These are phyloP conservation scores for Charanyca ferruginea DNA, from an alignment of 2,888 invertebrate species.

Conservation along the genomic window DNA sequence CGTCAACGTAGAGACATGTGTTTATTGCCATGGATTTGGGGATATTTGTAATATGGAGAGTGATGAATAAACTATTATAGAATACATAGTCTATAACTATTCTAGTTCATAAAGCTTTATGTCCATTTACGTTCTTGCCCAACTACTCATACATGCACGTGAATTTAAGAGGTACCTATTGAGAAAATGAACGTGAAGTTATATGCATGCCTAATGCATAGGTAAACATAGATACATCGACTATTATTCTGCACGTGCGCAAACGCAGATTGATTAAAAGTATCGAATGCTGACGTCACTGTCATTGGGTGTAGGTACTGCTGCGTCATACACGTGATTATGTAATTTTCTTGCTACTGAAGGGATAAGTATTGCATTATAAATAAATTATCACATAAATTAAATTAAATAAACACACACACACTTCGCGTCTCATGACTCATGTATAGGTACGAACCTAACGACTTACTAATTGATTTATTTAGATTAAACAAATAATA, in stretches of 20 bases:
- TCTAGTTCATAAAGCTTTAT: neutral
- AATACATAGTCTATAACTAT: too few species aligned
- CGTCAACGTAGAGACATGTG: too few species aligned
- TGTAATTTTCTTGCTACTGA: conserved; percentile 37
- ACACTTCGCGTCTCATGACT: too few species aligned
- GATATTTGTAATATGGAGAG: too few species aligned
- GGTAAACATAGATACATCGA: conserved; percentile 54
- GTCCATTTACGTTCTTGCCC: conserved; percentile 12
- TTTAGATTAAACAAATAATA: too few species aligned
- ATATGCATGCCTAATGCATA: conserved; percentile 40
- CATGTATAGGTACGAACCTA: neutral
- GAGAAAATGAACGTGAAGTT: conserved; percentile 51
- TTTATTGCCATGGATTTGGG: too few species aligned
- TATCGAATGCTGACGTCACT: conserved; percentile 53
- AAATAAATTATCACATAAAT: neutral
- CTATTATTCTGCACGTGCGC: conserved; percentile 50
- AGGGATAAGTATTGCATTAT: neutral
- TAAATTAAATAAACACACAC: neutral
- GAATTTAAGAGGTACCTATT: conserved; percentile 25
- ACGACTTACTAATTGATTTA: too few species aligned
- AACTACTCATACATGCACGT: conserved; percentile 38
- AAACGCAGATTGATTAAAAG: conserved; percentile 50
- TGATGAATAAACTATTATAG: too few species aligned
- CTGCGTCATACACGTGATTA: conserved; percentile 20
- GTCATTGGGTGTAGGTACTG: conserved; percentile 16